A percentile compares a stretch with the other conserved stretches of the same genome.
Evolutionary conservation across 1,140 invertebrate species (phyloP).

Genomic region (Lepidurus couesii): DNA sequence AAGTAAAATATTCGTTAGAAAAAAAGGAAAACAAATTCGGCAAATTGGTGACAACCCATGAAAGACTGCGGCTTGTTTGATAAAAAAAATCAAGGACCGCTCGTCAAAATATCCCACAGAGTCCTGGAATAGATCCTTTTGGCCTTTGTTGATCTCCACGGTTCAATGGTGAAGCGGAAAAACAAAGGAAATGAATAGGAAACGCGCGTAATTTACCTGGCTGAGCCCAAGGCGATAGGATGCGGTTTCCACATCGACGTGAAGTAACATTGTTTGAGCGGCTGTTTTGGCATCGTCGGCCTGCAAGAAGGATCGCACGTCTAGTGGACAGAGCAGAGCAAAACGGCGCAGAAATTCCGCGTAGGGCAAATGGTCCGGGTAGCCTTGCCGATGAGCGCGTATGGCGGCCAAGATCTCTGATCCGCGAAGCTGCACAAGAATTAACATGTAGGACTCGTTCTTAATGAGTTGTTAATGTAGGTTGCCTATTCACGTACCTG

Average conservation of each 20-base stretch:
- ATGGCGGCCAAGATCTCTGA: conserved; percentile 83
- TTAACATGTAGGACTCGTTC: neutral
- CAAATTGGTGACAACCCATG: no score
- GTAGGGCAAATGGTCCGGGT: conserved; percentile 80
- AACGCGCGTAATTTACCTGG: conserved; percentile 59
- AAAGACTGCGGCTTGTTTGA: no score
- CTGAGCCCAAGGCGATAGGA: conserved; percentile 83
- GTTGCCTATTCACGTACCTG: conserved; percentile 53
- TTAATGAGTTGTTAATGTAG: neutral
- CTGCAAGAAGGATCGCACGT: conserved; percentile 48
- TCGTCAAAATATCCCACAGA: no score
- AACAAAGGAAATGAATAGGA: conserved; percentile 22
- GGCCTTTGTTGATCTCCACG: no score
- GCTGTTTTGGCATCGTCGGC: conserved; percentile 56
- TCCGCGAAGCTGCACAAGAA: conserved; percentile 67
- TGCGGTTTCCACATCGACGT: conserved; percentile 78
- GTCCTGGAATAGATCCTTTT: no score
- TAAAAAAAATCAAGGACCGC: no score
- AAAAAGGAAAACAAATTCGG: no score
- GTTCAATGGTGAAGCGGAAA: conserved; percentile 25
- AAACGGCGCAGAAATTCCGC: conserved; percentile 82
- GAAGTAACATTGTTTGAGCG: conserved; percentile 72
- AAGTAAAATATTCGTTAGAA: no score
- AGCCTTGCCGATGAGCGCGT: conserved; percentile 84
- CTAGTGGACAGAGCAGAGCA: conserved; percentile 58